phyloP scores from a whole-genome alignment of 1,140 invertebrate species.

The Pinna nobilis region DNA sequence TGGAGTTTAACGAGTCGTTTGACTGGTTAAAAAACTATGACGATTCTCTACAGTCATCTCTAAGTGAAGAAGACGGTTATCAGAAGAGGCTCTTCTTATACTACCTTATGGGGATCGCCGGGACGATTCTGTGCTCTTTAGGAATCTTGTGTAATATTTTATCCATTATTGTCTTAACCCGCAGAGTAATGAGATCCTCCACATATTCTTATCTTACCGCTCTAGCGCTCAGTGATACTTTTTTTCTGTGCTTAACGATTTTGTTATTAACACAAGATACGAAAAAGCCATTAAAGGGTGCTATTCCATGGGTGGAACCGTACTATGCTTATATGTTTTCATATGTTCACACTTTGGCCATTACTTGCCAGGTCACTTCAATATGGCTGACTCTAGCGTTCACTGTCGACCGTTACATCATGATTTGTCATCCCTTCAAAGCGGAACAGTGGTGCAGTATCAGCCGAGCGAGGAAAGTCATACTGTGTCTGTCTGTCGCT shows the following conservation, averaged over 20 bases:
- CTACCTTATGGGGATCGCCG: constrained; percentile 71
- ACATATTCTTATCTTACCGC: constrained; percentile 73
- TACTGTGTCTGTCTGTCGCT: constrained; percentile 57
- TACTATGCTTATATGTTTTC: constrained; percentile 69
- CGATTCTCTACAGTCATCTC: no score
- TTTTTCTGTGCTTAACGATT: constrained; percentile 67
- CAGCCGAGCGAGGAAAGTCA: constrained; percentile 62
- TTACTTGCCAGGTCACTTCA: constrained; percentile 73
- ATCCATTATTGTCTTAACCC: constrained; percentile 70
- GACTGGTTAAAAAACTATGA: no score
- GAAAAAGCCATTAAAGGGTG: constrained; percentile 44
- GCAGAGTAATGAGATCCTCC: constrained; percentile 66
- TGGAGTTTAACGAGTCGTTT: no score
- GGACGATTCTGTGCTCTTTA: constrained; percentile 65
- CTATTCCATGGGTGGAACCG: constrained; percentile 36
- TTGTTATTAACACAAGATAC: constrained; percentile 60
- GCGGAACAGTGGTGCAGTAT: constrained; percentile 70
- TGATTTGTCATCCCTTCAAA: constrained; percentile 75
- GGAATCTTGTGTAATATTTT: constrained; percentile 72
- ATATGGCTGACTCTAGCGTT: constrained; percentile 74
- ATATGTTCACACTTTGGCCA: constrained; percentile 65
- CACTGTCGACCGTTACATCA: constrained; percentile 74
- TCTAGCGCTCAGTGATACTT: constrained; percentile 70
- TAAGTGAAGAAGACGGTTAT: no score
- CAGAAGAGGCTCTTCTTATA: constrained; percentile 51